Percentiles rank a stretch among this genome's conserved stretches.
Evolutionary conservation across 2,797 vertebrate species (phyloP).

Genomic region (Spinibarbus caldwelli): DNA sequence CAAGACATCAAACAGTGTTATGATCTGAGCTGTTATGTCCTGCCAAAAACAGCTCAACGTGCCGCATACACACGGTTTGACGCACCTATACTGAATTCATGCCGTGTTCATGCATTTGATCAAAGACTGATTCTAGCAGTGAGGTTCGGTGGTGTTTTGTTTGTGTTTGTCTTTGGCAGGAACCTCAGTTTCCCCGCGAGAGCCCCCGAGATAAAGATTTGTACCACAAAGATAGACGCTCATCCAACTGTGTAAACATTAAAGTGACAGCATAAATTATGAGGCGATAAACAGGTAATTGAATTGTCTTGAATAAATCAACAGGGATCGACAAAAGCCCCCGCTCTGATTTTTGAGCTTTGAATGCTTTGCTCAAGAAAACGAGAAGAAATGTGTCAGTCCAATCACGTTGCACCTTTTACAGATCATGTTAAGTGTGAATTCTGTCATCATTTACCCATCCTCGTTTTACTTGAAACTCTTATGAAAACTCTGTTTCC

Average conservation of each 20-base stretch:
- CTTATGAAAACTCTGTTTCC: not conserved
- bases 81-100: not conserved
- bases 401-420: not conserved
- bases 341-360: not conserved
- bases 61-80: not conserved
- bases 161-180: conserved; percentile 32
- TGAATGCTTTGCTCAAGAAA: conserved; percentile 2
- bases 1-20: not conserved
- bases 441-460: not conserved
- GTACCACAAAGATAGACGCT: conserved; percentile 45
- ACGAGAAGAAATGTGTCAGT: not conserved
- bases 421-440: not conserved
- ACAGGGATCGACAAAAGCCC: conserved; percentile 19
- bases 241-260: conserved; percentile 54
- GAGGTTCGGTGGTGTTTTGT: not conserved
- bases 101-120: not conserved
- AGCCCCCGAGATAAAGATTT: conserved; percentile 30
- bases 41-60: not conserved
- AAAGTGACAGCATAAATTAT: conserved; percentile 52
- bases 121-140: conserved; percentile 1
- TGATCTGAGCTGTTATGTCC: conserved; percentile 2
- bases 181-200: conserved; percentile 14
- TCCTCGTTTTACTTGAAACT: not conserved
- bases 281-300: conserved; percentile 54
- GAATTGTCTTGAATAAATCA: conserved; percentile 56